Base-by-base conservation (phyloP, 2,113 vertebrate genomes). In the Oceanodroma tethys region DNA sequence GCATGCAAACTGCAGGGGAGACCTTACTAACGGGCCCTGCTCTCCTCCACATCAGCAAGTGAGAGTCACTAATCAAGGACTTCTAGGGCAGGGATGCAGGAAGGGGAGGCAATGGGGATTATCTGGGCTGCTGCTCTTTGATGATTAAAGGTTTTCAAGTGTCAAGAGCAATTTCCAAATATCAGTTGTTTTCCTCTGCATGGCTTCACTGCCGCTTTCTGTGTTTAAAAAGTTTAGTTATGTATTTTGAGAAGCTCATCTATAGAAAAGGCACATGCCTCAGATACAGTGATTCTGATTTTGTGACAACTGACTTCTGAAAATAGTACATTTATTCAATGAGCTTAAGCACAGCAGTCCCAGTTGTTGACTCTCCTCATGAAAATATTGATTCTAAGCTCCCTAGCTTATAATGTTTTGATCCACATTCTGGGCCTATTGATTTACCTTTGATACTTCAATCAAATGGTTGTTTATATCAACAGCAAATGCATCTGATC, bases 361-460 rank as follows among this genome's bases (percentile, higher is more conserved):
- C 91, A 43, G 53, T 40, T 88, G 95, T 81, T 94, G 95, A 92
- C 15, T 89, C 74, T 95, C 56, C 71, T 81, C 84, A 90, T 88
- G 97, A 95, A 97, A 94, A 98, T 96, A 97, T 94, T 95, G 97
- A 96, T 96, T 88, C 52, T 79, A 71, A 95, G 92, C 90, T 95
- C 87, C 87, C 95, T 59, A 30, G 86, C 68, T 97, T 97, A 96
- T 73, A 78, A 88, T 66, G 81, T 40, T 96, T 94, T 97, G 94
- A 97, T 96, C 95, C 73, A 25, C 43, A 79, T 96, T 96, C 94
- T 94, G 89, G 32, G 23, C 88, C 94, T 94, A 95, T 92, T 20
- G 60, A 96, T 91, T 90, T 94, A 70, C n/a, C 92, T 95, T 94
- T 95, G 94, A 95, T 93, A 96, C 94, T 85, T 95, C 95, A 80